Base-by-base conservation (phyloP, 2,797 vertebrate species). In the Onychomys torridus region DNA sequence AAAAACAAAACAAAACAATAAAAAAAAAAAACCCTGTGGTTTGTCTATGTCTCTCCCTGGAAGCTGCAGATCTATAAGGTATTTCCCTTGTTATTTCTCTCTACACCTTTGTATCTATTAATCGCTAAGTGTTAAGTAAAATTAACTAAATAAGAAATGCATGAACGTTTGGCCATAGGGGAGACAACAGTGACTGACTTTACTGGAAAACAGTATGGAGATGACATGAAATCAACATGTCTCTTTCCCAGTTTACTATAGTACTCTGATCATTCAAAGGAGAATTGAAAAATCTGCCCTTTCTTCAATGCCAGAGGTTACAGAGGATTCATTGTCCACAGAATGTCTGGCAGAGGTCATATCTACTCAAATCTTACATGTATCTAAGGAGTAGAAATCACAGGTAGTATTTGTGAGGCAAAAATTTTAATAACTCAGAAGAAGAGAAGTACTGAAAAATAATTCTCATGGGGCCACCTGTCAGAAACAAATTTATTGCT, bases 401-500 rank as follows among this genome's bases (percentile, higher is more conserved):
- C 27, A 93, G 40, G 29, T 59, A 49, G 40, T 79, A 2, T 88
- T 96, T 78, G 9, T 46, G 11, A 11, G 21, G 9, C 7, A 89
- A 61, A 69, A 91, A 52, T 85, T 65, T 92, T 76, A 96, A 90
- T 78, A 95, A 94, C 21, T 89, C 43, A 52, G 96, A 23, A 4
- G 16, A 34, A 90, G 55, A 78, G 91, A 95, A 93, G 19, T 46
- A 52, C 90, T 52, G 17, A 37, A 21, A 92, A 81, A 65, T 17
- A 61, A 87, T 46, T 88, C 34, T 75, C 55, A 69, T 32, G 29
- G 79, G 32, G 0, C 17, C 3, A 37, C 9, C 9, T 17, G 6
- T 65, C 55, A 93, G 59, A 32, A 89, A 37, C 34, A 19, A 90
- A 37, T 17, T 14, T 82, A 81, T 96, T 40, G 86, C 8, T 87